Base-by-base conservation (phyloP, 2,113 vertebrate species). In the Hemibagrus wyckioides region DNA sequence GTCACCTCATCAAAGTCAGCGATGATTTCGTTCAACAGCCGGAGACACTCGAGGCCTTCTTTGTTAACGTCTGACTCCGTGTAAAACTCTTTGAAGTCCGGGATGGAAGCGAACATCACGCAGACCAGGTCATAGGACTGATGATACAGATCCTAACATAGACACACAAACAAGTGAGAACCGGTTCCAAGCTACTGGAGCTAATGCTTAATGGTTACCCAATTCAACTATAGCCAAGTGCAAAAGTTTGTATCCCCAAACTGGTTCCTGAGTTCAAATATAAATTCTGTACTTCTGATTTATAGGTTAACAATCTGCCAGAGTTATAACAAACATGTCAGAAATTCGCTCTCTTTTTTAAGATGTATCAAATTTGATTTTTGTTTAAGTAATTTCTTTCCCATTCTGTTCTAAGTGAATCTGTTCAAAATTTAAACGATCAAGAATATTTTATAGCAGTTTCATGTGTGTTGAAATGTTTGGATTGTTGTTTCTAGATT, bases 51-150 rank as follows among this genome's bases (percentile, higher is more conserved):
- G 85, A 99, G 91, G 33, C 98, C 98, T 90, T 99, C 98, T 92
- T 99, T 99, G 95, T 99, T 99, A 89, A 99, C 98, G 30, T 99
- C 98, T 6, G 98, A 99, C 89, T 99, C 98, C 0, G 98, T 99
- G 93, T 99, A 99, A 92, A 99, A 99, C 90, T 99, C 98, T 92
- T 99, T 99, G 95, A 99, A 99, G 93, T 99, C 98, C 0, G 98
- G 98, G 88, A 99, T 99, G 36, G 98, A 99, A 92, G 98, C 98
- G 82, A 99, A 99, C 97, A 99, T 99, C 91, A 99, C 98, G 50
- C 98, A 99, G 89, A 99, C 98, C 3, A 98, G 96, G 90, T 99
- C 98, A 0, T 99, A 99, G 15, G 98, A 99, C 90, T 99, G 98
- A 92, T 99, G 98, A 90, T 99, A 99, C 0, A 99, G 89, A 82